Percentiles rank a stretch among this genome's conserved stretches.
These are phyloP conservation scores for Periphyllus acericola DNA, from an alignment of 2,888 invertebrate genomes.

Conservation along the genomic window DNA sequence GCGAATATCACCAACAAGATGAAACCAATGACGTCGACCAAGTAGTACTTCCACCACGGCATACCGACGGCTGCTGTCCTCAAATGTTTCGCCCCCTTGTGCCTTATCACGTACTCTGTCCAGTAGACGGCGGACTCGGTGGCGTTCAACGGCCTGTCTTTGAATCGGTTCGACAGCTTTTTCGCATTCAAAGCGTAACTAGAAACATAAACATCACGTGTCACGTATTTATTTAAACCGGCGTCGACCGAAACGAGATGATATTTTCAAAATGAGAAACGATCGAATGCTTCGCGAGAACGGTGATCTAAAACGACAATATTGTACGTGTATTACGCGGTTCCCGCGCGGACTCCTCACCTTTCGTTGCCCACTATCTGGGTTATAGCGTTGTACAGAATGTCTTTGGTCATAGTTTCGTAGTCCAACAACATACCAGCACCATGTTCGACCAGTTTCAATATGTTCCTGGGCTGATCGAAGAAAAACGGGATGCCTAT, in stretches of 20 bases:
- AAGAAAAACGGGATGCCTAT: slow-evolving; percentile 63
- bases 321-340: too few species aligned
- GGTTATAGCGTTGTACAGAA: slow-evolving; percentile 41
- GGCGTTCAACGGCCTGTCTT: slow-evolving; percentile 51
- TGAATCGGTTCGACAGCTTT: slow-evolving; percentile 57
- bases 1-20: not conserved
- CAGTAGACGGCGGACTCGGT: slow-evolving; percentile 63
- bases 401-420: slow-evolving; percentile 25
- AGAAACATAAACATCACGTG: not conserved
- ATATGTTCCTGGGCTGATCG: slow-evolving; percentile 63
- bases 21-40: slow-evolving; percentile 48
- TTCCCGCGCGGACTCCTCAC: not conserved
- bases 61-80: slow-evolving; percentile 52
- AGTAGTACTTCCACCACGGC: slow-evolving; percentile 59
- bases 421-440: slow-evolving; percentile 58
- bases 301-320: too few species aligned
- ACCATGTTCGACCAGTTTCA: slow-evolving; percentile 51
- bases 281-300: too few species aligned
- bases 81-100: slow-evolving; percentile 63
- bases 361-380: slow-evolving; percentile 51
- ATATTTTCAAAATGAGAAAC: too few species aligned
- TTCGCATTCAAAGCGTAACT: slow-evolving; percentile 59
- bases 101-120: slow-evolving; percentile 63
- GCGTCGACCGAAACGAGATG: too few species aligned
- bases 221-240: not conserved